Conservation (phyloP, 2,113 vertebrate genomes). For the Balaeniceps rex region DNA sequence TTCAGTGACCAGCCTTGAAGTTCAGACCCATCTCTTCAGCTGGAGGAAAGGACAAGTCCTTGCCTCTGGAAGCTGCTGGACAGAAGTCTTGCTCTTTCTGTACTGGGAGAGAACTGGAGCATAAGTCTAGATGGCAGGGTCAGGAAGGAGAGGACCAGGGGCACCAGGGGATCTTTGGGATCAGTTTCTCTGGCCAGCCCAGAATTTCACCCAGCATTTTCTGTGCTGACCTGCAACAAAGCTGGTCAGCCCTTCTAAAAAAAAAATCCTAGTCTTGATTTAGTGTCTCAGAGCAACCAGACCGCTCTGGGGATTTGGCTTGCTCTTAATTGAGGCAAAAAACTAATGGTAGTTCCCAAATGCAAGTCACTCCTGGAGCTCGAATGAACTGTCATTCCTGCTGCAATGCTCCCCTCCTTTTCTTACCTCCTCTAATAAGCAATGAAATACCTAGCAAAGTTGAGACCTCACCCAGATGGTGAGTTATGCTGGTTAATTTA, state of each 20-base stretch:
- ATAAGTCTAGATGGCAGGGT: not conserved
- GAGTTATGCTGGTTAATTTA: not conserved
- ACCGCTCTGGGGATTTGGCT: not conserved
- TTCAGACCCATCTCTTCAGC: not conserved
- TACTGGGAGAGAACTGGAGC: not conserved
- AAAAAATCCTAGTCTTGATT: not conserved
- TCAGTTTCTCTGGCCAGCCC: not conserved
- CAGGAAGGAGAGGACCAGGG: not conserved
- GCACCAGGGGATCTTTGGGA: not conserved
- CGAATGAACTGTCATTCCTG: not conserved
- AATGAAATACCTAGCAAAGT: not conserved
- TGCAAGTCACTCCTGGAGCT: not conserved
- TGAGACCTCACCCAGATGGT: not conserved
- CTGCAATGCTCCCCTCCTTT: not conserved
- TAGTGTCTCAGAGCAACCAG: not conserved
- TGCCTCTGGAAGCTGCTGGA: not conserved
- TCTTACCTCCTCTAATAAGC: not conserved
- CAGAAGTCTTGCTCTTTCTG: not conserved
- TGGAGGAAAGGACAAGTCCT: not conserved
- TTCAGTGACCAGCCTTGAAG: accelerated
- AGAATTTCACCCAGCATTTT: not conserved
- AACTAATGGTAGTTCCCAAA: not conserved
- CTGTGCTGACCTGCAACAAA: accelerated
- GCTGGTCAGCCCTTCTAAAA: not conserved
- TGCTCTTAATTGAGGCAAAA: not conserved